Base-by-base conservation (phyloP, 2,797 vertebrate species). In the Chelon auratus region DNA sequence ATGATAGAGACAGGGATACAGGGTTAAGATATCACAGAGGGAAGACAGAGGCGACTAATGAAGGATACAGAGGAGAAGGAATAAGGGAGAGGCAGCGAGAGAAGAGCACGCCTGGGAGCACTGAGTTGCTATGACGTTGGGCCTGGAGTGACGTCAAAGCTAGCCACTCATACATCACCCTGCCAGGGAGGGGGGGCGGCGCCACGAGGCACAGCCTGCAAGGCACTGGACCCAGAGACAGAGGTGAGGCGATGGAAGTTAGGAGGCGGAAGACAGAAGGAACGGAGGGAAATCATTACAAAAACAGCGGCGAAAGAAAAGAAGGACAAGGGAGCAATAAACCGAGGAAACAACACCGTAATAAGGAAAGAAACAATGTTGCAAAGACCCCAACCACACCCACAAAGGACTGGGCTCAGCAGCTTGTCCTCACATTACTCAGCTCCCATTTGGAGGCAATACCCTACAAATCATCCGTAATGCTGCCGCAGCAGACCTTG, bases 61-160 rank as follows among this genome's bases (percentile, higher is more conserved):
- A 58, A 80, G 50, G 72, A 75, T 68, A 48, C 62, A 69, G 37
- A 66, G 37, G 55, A 48, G 63, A 81, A 67, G 66, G 43, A 72
- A 62, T 18, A 45, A 57, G 62, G 63, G 57, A 68, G 76, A 82
- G 62, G 77, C 72, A 39, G 39, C 15, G 66, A 80, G 74, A 86
- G 63, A 85, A 82, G 68, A 80, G 70, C 68, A 50, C 89, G 85
- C 70, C 76, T 80, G 83, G 56, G 80, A 91, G 87, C 74, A 56
- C 17, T 68, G 84, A 83, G 87, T 70, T 79, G 87, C 86, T 84
- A 64, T 92, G 92, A 94, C 84, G 89, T 87, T 65, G 39, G 76
- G 67, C 78, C 71, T 40, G 61, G 61, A 73, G 73, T 94, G 91
- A 94, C 91, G 91, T 94, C 92, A 92, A 83, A 84, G 81, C 65